Percentiles rank a stretch among this genome's conserved stretches.
Conservation (phyloP, 2,113 vertebrate genomes). For the Burhinus bistriatus region DNA sequence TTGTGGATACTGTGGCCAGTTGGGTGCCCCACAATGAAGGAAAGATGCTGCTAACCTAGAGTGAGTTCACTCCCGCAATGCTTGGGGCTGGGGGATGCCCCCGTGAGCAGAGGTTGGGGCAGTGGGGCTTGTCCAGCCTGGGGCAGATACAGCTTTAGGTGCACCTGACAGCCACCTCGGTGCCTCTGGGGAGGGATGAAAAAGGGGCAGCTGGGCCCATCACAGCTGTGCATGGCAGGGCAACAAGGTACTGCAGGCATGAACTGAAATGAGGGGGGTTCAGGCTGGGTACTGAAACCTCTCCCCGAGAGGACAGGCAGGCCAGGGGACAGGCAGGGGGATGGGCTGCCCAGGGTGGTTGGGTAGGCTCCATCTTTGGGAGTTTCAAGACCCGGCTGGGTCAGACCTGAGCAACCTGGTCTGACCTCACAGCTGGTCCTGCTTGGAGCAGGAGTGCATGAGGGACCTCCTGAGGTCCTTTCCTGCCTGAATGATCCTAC, state of each 20-base stretch:
- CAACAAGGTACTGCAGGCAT: no score
- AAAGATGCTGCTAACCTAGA: not conserved
- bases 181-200: not conserved
- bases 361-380: not conserved
- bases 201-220: accelerated
- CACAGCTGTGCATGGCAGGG: accelerated
- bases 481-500: not conserved
- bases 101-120: not conserved
- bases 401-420: not conserved
- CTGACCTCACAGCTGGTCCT: not conserved
- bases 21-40: not conserved
- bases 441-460: not conserved
- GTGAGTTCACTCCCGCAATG: accelerated
- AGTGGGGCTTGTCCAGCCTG: not conserved
- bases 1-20: accelerated
- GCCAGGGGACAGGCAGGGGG: not conserved
- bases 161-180: not conserved
- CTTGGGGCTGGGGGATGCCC: no score
- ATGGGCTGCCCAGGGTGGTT: not conserved
- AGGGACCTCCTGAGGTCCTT: not conserved
- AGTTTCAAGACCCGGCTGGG: accelerated
- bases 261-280: not conserved
- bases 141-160: accelerated
- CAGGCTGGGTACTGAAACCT: not conserved
- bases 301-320: not conserved